Evolutionary conservation across 92 coral and sea anemone species (phyloP).

Genomic region (Zoanthus sansibaricus): DNA sequence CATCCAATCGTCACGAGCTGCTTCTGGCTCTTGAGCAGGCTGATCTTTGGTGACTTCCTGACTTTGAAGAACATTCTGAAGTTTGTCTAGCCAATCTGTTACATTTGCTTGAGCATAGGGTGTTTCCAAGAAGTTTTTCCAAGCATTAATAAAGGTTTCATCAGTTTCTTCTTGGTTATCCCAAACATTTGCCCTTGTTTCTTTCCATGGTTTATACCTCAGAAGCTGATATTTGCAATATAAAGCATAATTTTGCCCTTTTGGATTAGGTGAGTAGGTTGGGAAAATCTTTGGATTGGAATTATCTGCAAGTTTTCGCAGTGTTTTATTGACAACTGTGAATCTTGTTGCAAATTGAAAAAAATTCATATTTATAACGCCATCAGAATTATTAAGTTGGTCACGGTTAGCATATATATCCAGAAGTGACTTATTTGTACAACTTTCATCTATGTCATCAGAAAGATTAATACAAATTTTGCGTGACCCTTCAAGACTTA

Average conservation of each 20-base stretch:
- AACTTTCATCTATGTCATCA: no score
- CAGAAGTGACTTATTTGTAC: not conserved
- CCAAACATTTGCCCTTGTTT: constrained; percentile 60
- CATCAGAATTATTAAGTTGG: not conserved
- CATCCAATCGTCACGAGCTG: no score
- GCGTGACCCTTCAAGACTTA: no score
- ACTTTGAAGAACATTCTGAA: no score
- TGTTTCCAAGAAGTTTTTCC: no score
- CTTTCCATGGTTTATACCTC: constrained; percentile 72
- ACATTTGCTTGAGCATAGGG: no score
- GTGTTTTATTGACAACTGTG: constrained; percentile 57
- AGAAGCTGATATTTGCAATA: constrained; percentile 73
- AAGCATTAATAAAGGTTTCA: not conserved
- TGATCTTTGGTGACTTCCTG: no score
- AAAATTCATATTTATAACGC: not conserved
- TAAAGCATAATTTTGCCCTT: constrained; percentile 55
- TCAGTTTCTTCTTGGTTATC: constrained; percentile 52
- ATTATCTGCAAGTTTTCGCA: constrained; percentile 55
- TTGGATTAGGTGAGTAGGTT: constrained; percentile 66
- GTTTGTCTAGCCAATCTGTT: no score
- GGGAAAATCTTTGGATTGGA: constrained; percentile 61
- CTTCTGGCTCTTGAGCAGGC: no score
- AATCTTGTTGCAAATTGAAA: constrained; percentile 15
- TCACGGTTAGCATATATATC: not conserved
- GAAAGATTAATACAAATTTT: no score